Conservation (phyloP, 2,797 vertebrate genomes). For the Tokudaia tokunoshimensis region DNA sequence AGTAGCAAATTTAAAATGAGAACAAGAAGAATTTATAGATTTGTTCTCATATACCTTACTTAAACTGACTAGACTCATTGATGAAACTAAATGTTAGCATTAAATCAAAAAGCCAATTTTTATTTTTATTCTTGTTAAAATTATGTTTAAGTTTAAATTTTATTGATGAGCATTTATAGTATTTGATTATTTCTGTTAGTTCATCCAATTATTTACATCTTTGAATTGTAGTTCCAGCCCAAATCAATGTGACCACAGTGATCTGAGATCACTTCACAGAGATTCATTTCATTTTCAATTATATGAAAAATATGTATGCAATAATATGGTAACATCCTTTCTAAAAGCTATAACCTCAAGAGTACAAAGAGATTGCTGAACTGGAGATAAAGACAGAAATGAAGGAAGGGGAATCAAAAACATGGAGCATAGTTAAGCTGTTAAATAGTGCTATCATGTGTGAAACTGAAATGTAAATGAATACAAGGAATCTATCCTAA, state of each 20-base stretch:
- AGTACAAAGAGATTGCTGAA: not conserved
- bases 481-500: not conserved
- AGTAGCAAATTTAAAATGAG: not conserved
- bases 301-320: not conserved
- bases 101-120: not conserved
- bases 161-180: not conserved
- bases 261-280: too few relatives aligned
- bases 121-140: not conserved
- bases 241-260: not conserved
- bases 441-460: not conserved
- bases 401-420: not conserved
- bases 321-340: not conserved
- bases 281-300: not conserved
- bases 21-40: not conserved
- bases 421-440: not conserved
- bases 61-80: not conserved
- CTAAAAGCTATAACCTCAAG: not conserved
- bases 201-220: not conserved
- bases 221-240: not conserved
- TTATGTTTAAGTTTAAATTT: not conserved
- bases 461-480: not conserved
- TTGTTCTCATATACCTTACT: not conserved
- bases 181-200: not conserved
- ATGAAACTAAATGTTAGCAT: not conserved
- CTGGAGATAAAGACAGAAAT: not conserved